Evolutionary conservation across 2,113 vertebrate species (phyloP).

Genomic region (Dicerorhinus sumatrensis): DNA sequence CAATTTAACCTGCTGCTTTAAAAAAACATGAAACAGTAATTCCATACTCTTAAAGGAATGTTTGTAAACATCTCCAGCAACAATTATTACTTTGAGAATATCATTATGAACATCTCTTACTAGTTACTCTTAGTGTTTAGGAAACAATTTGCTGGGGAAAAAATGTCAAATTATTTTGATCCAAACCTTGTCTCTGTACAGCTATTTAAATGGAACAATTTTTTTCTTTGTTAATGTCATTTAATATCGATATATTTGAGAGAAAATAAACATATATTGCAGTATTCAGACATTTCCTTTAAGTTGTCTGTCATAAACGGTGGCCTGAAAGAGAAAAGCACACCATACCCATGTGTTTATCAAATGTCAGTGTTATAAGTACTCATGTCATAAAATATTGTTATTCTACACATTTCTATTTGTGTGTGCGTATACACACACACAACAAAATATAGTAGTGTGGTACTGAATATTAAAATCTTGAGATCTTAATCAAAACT

Average conservation of each 20-base stretch:
- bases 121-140: neutral
- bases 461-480: neutral
- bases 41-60: neutral
- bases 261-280: neutral
- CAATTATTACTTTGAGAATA: neutral
- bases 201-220: neutral
- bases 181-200: neutral
- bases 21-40: neutral
- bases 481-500: neutral
- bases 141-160: neutral
- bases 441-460: neutral
- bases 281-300: neutral
- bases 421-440: neutral
- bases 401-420: neutral
- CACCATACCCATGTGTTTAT: rapidly evolving
- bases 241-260: neutral
- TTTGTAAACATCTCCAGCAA: neutral
- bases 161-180: neutral
- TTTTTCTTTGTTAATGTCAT: neutral
- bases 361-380: neutral
- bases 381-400: neutral
- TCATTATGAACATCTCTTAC: neutral
- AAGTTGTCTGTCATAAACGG: neutral
- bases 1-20: neutral
- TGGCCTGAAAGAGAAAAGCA: neutral